A percentile compares a stretch with the other conserved stretches of the same genome.
Evolutionary conservation across 2,113 vertebrate species (phyloP).

Genomic region (Catharus fuscescens): DNA sequence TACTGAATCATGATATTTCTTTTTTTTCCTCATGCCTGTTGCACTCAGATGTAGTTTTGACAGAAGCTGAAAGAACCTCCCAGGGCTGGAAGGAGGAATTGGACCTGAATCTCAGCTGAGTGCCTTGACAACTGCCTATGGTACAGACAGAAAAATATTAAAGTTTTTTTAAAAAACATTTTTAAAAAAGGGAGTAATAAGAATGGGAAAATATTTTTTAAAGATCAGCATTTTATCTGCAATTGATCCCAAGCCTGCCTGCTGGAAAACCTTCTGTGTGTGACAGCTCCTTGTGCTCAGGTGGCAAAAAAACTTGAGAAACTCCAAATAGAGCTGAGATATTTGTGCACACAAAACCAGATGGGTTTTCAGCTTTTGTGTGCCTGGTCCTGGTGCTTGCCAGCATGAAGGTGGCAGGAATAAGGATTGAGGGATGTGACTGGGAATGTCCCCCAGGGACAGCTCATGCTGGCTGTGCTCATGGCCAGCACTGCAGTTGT

Average conservation of each 20-base stretch:
- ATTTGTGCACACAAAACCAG: background rate
- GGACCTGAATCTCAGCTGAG: background rate
- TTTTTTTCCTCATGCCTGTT: background rate
- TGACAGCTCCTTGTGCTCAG: background rate
- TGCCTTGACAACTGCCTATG: no score
- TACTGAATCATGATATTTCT: background rate
- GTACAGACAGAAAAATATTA: background rate
- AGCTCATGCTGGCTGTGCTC: background rate
- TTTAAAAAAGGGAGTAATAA: rapidly evolving
- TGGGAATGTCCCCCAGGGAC: background rate
- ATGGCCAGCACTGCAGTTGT: rapidly evolving
- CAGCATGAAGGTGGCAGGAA: background rate
- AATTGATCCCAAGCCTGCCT: background rate
- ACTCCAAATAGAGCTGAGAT: background rate
- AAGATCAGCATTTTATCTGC: background rate
- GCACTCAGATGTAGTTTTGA: background rate
- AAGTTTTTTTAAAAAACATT: background rate
- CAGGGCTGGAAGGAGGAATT: background rate
- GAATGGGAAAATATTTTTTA: background rate
- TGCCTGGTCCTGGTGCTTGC: background rate
- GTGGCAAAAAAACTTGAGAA: background rate
- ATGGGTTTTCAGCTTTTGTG: background rate
- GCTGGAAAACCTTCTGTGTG: background rate
- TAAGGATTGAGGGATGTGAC: background rate
- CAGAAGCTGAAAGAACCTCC: background rate